A percentile compares a stretch with the other conserved stretches of the same genome.
These are phyloP conservation scores for Ditylenchus dipsaci DNA, from an alignment of 1,140 invertebrate species.

Conservation along the genomic window DNA sequence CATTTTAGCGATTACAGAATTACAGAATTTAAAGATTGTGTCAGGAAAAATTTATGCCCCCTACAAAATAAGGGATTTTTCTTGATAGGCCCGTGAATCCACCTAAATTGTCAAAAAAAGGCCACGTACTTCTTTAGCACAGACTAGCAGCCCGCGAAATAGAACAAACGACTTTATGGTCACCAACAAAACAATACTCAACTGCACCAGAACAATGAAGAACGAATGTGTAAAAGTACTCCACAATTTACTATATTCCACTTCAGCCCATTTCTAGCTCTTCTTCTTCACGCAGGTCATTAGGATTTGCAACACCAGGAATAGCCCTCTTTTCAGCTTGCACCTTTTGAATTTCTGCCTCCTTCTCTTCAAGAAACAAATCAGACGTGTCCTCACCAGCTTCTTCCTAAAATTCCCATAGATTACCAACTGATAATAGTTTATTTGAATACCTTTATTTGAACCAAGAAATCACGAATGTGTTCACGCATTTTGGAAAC, in stretches of 20 bases:
- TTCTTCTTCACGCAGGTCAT: conserved; percentile 17
- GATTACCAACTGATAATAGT: not conserved
- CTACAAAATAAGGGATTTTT: too few species aligned
- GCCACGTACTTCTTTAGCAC: too few species aligned
- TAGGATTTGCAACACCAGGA: conserved; percentile 34
- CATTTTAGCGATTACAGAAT: too few species aligned
- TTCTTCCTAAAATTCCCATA: conserved; percentile 76
- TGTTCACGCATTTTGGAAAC: conserved; percentile 95
- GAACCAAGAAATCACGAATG: conserved; percentile 95
- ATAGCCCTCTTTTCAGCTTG: conserved; percentile 84
- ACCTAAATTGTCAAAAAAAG: too few species aligned
- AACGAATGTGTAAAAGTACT: not conserved
- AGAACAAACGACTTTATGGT: too few species aligned
- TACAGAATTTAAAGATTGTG: too few species aligned
- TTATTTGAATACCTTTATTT: conserved; percentile 80
- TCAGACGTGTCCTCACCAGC: conserved; percentile 95
- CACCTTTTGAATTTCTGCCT: conserved; percentile 76
- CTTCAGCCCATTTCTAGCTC: conserved; percentile 7
- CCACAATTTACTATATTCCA: not conserved
- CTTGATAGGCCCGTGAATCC: too few species aligned
- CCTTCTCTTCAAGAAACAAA: conserved; percentile 90
- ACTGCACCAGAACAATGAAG: not conserved
- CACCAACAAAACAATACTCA: too few species aligned
- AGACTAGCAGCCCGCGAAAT: too few species aligned
- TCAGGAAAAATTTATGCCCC: too few species aligned